Conservation (phyloP, 2,113 vertebrate genomes). For the Eudyptes chrysolophus region DNA sequence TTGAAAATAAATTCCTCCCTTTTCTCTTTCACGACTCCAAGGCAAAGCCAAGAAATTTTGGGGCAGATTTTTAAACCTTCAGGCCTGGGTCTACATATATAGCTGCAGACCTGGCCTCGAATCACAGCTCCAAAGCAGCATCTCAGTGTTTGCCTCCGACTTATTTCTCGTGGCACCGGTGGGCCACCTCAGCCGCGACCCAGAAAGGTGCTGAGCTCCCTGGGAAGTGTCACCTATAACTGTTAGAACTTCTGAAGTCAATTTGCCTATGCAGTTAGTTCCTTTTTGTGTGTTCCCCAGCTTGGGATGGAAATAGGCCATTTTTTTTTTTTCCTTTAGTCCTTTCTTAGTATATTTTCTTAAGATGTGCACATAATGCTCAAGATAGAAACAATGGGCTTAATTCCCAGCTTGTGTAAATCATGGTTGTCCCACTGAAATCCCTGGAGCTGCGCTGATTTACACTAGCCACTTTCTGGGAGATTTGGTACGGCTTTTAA, state of each 20-base stretch:
- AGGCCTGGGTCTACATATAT: rapidly evolving
- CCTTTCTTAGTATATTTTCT: background rate
- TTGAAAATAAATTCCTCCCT: rapidly evolving
- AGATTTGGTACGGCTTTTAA: background rate
- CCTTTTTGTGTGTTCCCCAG: background rate
- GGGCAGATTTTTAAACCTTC: background rate
- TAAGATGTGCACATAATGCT: background rate
- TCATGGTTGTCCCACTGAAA: background rate
- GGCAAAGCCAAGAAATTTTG: background rate
- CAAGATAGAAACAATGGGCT: rapidly evolving
- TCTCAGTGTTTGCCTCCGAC: background rate
- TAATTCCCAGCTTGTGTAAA: background rate
- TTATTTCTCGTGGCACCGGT: rapidly evolving
- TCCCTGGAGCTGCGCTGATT: background rate
- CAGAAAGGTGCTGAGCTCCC: background rate
- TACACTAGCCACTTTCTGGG: background rate
- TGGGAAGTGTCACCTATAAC: rapidly evolving
- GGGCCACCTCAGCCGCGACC: rapidly evolving
- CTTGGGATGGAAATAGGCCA: background rate
- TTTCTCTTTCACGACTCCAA: background rate
- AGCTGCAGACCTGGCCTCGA: background rate
- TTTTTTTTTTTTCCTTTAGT: background rate
- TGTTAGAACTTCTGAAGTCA: background rate
- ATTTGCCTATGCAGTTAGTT: background rate
- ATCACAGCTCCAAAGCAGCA: background rate